These are phyloP conservation scores for Pongo abelii DNA, from an alignment of 2,113 vertebrate species.

Conservation along the genomic window DNA sequence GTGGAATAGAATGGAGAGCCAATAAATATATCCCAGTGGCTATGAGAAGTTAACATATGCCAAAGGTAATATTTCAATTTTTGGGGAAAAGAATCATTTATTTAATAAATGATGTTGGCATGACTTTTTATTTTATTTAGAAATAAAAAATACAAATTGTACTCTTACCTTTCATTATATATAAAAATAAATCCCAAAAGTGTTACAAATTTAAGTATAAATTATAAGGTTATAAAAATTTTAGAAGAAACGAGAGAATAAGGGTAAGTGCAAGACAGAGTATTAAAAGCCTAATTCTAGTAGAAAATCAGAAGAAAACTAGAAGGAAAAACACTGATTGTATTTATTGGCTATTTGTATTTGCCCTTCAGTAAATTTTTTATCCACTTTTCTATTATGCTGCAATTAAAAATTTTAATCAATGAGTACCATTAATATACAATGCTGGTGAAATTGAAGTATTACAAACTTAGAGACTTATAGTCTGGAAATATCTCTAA, in stretches of 20 bases:
- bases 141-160: neutral
- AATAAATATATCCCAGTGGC: neutral
- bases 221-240: neutral
- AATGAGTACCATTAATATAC: neutral
- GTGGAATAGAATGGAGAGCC: neutral
- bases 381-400: neutral
- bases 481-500: neutral
- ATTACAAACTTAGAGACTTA: neutral
- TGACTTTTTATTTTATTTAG: neutral
- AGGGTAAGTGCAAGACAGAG: neutral
- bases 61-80: neutral
- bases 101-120: neutral
- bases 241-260: neutral
- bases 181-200: neutral
- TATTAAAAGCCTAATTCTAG: neutral
- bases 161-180: neutral
- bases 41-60: neutral
- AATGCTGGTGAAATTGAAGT: neutral
- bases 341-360: neutral
- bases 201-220: neutral
- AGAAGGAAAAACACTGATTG: neutral
- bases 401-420: neutral
- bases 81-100: neutral
- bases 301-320: too few species aligned
- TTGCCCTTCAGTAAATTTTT: neutral